Base-by-base conservation (phyloP, 2,113 vertebrate species). In the Dromaius novaehollandiae region DNA sequence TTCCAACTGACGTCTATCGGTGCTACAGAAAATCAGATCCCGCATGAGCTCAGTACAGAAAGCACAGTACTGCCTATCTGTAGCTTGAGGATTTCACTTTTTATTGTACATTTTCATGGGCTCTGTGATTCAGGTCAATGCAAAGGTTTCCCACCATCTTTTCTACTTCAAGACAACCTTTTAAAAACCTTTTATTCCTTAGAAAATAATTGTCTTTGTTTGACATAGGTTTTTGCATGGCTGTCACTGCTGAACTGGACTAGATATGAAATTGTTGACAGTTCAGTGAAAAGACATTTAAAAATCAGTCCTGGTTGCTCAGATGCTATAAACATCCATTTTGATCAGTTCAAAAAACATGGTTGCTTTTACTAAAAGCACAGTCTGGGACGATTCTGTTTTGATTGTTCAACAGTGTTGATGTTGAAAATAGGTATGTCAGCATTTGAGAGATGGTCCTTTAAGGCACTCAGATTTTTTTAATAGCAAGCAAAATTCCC, bases 401-500 rank as follows among this genome's bases (percentile, higher is more conserved):
- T 94, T 48, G 86, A 84, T 81, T 96, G 94, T 74, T 98, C 93
- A 87, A 26, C 69, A 40, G 79, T 90, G 69, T 91, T 97, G 93
- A 53, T 97, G 86, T 92, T 97, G 91, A 79, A 95, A 88, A 96
- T 82, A 97, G 86, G 78, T 90, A 93, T 84, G 82, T 94, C 70
- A 78, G 89, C 88, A 78, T 91, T 95, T 11, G 34, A 92, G 96
- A 96, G 77, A 83, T 86, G 64, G 80, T 96, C 85, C 84, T 82
- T 82, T 88, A 79, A 97, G 50, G 86, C 89, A 53, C 44, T 86
- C 48, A 40, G 69, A 38, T 89, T 93, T 95, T 95, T 75, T 92
- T 68, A 95, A 68, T 24, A 97, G 77, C 88, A 93, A 95, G 81
- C 61, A 97, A 95, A 95, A 95, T 91, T 85, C 82, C 97, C 91